These are phyloP conservation scores for Eustalomyia histrio DNA, from an alignment of 2,888 invertebrate species.

Conservation along the genomic window DNA sequence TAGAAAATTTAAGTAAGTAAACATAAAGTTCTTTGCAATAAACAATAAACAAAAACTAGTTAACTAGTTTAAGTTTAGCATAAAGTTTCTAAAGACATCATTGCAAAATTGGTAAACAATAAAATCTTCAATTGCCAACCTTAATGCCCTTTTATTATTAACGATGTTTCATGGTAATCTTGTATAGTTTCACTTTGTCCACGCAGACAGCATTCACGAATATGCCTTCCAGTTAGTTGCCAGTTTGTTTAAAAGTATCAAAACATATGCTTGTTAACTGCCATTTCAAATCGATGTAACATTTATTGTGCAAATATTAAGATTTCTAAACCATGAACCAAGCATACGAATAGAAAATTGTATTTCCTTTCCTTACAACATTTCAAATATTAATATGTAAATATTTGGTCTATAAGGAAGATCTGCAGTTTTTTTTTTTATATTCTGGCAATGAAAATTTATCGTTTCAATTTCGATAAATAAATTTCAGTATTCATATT, in stretches of 20 bases:
- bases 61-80: slow-evolving; percentile 23
- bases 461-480: slow-evolving; percentile 15
- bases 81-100: slow-evolving; percentile 28
- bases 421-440: neutral
- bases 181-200: slow-evolving; percentile 14
- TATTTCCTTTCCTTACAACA: slow-evolving; percentile 14
- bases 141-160: slow-evolving; percentile 63
- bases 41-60: slow-evolving; percentile 8
- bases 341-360: neutral
- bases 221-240: slow-evolving; percentile 52
- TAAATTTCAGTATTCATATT: neutral
- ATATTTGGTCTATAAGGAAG: slow-evolving; percentile 43
- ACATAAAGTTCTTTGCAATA: neutral
- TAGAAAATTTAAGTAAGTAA: slow-evolving; percentile 15
- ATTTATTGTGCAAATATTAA: slow-evolving; percentile 39
- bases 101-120: slow-evolving; percentile 45
- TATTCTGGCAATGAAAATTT: slow-evolving; percentile 33
- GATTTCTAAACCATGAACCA: slow-evolving; percentile 12
- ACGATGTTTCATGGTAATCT: slow-evolving; percentile 30
- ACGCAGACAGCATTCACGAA: neutral
- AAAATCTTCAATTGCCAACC: slow-evolving; percentile 58
- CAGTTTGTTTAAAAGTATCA: slow-evolving; percentile 9
- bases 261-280: slow-evolving; percentile 28
- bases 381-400: slow-evolving; percentile 40
- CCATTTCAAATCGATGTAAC: slow-evolving; percentile 18